Percentiles rank a stretch among this genome's conserved stretches.
These are phyloP conservation scores for Amia ocellicauda DNA, from an alignment of 2,113 vertebrate genomes.

Conservation along the genomic window DNA sequence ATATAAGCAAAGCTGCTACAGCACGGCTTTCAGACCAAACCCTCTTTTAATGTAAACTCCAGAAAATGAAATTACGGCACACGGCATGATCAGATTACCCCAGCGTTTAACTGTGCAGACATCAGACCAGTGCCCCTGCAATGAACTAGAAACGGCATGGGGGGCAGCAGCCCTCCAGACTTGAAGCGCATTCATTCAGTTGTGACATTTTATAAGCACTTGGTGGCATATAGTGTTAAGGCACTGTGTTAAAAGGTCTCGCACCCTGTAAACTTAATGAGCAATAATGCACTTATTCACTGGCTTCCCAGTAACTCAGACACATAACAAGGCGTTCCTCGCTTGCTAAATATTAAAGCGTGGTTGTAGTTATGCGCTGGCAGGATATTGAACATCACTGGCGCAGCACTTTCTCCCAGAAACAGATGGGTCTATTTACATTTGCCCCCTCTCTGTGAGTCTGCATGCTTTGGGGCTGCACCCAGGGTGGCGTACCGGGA, in stretches of 20 bases:
- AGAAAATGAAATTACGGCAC: too few relatives aligned
- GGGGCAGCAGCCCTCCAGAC: neutral
- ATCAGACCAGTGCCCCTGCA: conserved; percentile 2
- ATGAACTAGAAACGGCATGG: neutral
- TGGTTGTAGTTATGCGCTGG: neutral
- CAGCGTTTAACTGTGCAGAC: neutral
- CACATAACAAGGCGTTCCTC: neutral
- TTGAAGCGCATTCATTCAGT: neutral
- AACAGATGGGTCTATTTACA: neutral
- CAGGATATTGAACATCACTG: neutral
- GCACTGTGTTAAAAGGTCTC: neutral
- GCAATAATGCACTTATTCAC: conserved; percentile 6
- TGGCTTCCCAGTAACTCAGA: neutral
- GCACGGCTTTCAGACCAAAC: too few relatives aligned
- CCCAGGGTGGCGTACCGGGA: too few relatives aligned
- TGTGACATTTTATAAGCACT: conserved; percentile 10
- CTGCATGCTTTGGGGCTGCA: too few relatives aligned
- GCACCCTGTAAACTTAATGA: conserved; percentile 7
- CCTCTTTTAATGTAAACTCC: too few relatives aligned
- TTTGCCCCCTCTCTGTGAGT: too few relatives aligned
- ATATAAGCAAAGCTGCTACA: too few relatives aligned
- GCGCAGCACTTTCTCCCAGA: neutral
- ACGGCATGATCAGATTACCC: too few relatives aligned
- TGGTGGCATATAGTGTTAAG: neutral
- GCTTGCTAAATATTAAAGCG: neutral